Evolutionary conservation across 92 coral and sea anemone genomes (phyloP), one percentile per base, ranked within the genome.

Genomic region (Muricea muricata): DNA sequence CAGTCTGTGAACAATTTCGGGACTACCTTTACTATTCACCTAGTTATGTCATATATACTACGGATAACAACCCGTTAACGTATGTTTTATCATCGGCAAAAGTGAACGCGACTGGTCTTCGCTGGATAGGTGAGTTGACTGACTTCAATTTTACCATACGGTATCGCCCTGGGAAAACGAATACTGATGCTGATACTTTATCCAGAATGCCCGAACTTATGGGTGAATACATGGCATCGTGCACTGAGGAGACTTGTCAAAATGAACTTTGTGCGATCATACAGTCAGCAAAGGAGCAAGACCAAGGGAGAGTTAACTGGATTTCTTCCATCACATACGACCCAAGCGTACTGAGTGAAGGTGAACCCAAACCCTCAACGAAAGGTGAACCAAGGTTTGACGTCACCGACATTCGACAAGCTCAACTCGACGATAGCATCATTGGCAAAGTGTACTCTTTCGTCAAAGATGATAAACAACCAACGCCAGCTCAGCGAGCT

Each of bases 111-210:
- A 63, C 60, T 11, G 79, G 86, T 34, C 48, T 81, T 4, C 86
- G 67, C 42, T 81, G 86, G 86, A 31, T 83, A 21, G 65, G 82
- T 4, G 82, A 83, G 29, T 65, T 85, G 47, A 83, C 88, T 4
- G 88, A 84, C 29, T 84, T 84, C 35, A 84, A 83, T 52, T 83
- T 83, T 55, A 65, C 83, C 7, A 83, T 83, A 24, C 81, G 41
- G 31, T 73, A 32, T 33, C 77, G 78, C 1, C 86, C 66, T 5
- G 66, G 86, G 17, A 83, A 55, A 73, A 24, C 70, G 1, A 84
- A 42, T 41, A 33, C 61, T 21, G 88, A 84, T 72, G 88, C 78
- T 29, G 88, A 84, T 15, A 73, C 70, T 15, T 48, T 85, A 42
- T 85, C 78, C 25, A 18, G 88, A 32, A 47, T 75, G 50, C 65